Evolutionary conservation across 64 coral and sea anemone genomes (phyloP).

Genomic region (Montipora capricornis): DNA sequence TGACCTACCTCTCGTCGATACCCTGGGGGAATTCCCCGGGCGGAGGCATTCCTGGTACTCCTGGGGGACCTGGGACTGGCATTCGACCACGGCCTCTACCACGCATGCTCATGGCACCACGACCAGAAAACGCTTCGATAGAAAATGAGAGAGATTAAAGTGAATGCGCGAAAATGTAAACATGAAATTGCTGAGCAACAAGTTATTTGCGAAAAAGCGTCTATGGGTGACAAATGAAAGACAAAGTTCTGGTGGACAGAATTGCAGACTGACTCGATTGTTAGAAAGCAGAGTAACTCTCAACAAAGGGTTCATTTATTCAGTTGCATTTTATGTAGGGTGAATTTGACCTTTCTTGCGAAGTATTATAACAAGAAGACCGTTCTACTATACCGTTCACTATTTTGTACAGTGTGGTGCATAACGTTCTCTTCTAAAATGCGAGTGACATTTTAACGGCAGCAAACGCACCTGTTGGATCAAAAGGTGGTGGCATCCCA

Average conservation of each 20-base stretch:
- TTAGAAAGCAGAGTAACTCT: too few species aligned
- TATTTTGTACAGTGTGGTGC: too few species aligned
- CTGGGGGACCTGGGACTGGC: conserved; percentile 18
- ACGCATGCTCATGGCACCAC: conserved; percentile 57
- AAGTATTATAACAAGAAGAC: too few species aligned
- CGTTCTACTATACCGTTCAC: not conserved
- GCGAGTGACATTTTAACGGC: too few species aligned
- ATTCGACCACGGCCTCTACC: conserved; percentile 58
- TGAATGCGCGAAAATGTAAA: not conserved
- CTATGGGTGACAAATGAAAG: not conserved
- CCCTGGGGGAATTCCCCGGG: conserved; percentile 66
- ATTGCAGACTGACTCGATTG: not conserved
- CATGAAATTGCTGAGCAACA: too few species aligned
- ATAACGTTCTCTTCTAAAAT: not conserved
- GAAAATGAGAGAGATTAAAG: not conserved
- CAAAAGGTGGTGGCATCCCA: conserved; percentile 79
- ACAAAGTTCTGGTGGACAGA: not conserved
- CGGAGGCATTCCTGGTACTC: conserved; percentile 62
- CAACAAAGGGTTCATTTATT: too few species aligned
- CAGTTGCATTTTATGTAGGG: too few species aligned
- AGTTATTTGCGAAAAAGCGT: not conserved
- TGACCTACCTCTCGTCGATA: conserved; percentile 70
- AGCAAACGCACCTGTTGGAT: conserved; percentile 57
- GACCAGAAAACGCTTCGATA: conserved; percentile 51
- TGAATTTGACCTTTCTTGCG: too few species aligned